phyloP scores from a whole-genome alignment of 2,888 invertebrate species.

The Megalurothrips usitatus region DNA sequence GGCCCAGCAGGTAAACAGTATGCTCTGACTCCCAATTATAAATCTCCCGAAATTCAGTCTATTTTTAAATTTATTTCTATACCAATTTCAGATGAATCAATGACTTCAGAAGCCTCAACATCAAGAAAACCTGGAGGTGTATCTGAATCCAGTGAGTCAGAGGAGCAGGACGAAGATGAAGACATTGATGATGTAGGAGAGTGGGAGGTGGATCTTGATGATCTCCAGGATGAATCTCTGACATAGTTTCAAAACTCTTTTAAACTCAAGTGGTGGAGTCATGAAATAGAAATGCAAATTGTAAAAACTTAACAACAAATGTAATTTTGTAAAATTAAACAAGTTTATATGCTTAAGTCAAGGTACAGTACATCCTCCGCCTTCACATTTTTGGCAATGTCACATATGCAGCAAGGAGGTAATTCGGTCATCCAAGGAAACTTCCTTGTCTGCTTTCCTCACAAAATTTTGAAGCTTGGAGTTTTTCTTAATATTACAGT shows the following conservation, averaged over 20 bases:
- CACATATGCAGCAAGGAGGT: neutral
- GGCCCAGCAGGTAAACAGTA: neutral
- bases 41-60: neutral
- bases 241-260: neutral
- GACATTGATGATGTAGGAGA: slow-evolving; percentile 34
- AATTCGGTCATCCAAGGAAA: neutral
- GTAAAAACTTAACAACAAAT: neutral
- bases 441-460: neutral
- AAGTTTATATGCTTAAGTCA: neutral
- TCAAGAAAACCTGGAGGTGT: neutral
- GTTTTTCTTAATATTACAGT: neutral
- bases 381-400: neutral
- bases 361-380: neutral
- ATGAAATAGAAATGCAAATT: neutral
- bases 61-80: neutral
- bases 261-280: neutral
- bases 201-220: slow-evolving; percentile 37
- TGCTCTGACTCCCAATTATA: neutral
- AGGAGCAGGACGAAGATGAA: slow-evolving; percentile 32
- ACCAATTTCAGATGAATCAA: slow-evolving; percentile 27
- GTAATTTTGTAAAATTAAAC: neutral
- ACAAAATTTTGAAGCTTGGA: neutral
- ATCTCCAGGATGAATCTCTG: slow-evolving; percentile 32
- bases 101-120: slow-evolving; percentile 22
- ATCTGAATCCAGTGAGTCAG: neutral